phyloP scores from a whole-genome alignment of 2,113 vertebrate genomes.

The Microtus oregoni region DNA sequence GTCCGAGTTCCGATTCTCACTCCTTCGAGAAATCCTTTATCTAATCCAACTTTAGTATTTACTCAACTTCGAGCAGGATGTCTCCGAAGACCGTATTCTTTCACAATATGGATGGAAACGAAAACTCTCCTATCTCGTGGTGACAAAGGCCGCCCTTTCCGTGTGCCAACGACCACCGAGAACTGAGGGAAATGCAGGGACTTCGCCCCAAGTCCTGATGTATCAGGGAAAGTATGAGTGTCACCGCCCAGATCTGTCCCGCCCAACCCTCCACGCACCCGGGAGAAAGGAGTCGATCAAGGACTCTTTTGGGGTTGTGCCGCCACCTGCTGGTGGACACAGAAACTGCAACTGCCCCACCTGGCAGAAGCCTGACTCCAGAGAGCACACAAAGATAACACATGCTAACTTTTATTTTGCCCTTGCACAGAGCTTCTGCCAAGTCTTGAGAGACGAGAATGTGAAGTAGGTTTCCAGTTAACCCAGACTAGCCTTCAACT shows the following conservation, averaged over 20 bases:
- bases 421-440: background rate
- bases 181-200: background rate
- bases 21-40: conserved; percentile 37
- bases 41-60: conserved; percentile 29
- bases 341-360: background rate
- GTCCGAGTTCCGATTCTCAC: background rate
- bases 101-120: background rate
- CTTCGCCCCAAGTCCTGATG: background rate
- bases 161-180: background rate
- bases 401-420: background rate
- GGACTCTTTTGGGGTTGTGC: conserved; percentile 36
- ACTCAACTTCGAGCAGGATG: background rate
- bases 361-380: background rate
- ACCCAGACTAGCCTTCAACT: background rate
- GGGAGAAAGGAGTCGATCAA: no score
- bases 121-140: background rate
- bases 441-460: background rate
- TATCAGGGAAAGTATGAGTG: background rate
- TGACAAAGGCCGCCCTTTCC: background rate
- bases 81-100: background rate
- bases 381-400: background rate
- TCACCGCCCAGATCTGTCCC: background rate
- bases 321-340: conserved; percentile 52
- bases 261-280: background rate
- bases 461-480: background rate